Percentiles rank a stretch among this genome's conserved stretches.
These are phyloP conservation scores for Gorsachius magnificus DNA, from an alignment of 2,797 vertebrate species.

Conservation along the genomic window DNA sequence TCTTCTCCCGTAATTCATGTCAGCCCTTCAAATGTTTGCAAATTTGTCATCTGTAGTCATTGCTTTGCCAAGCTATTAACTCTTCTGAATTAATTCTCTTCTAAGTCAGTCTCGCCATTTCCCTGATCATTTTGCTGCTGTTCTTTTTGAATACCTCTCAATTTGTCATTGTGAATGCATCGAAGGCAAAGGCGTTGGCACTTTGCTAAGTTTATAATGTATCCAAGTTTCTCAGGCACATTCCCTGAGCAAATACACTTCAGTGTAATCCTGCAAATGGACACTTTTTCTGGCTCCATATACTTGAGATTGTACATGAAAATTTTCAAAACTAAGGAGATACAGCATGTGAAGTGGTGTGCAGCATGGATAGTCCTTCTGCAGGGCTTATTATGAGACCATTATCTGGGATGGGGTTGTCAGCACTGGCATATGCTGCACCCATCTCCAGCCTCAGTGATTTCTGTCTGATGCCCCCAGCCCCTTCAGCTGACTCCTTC, in stretches of 20 bases:
- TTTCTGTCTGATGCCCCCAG: not conserved
- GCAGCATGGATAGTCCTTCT: not conserved
- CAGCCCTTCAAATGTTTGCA: constrained; percentile 50
- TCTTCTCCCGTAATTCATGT: constrained; percentile 32
- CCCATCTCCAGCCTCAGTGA: not conserved
- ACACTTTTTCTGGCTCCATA: not conserved
- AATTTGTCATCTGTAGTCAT: constrained; percentile 29
- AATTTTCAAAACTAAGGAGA: not conserved
- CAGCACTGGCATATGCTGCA: not conserved
- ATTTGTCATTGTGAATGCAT: not conserved
- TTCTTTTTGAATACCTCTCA: constrained; percentile 3
- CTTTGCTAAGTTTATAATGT: not conserved
- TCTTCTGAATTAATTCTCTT: constrained; percentile 18
- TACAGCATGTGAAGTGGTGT: not conserved
- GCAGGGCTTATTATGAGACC: not conserved
- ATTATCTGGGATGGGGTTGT: not conserved
- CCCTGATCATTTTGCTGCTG: not conserved
- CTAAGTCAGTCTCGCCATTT: not conserved
- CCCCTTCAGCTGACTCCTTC: not conserved
- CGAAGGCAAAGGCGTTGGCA: not conserved
- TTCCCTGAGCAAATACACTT: not conserved
- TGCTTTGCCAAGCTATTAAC: constrained; percentile 41
- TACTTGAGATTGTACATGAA: not conserved
- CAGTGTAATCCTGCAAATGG: not conserved
- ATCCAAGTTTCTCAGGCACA: not conserved